Evolutionary conservation across 2,888 invertebrate species (phyloP).

Genomic region (Cosmia trapezina): DNA sequence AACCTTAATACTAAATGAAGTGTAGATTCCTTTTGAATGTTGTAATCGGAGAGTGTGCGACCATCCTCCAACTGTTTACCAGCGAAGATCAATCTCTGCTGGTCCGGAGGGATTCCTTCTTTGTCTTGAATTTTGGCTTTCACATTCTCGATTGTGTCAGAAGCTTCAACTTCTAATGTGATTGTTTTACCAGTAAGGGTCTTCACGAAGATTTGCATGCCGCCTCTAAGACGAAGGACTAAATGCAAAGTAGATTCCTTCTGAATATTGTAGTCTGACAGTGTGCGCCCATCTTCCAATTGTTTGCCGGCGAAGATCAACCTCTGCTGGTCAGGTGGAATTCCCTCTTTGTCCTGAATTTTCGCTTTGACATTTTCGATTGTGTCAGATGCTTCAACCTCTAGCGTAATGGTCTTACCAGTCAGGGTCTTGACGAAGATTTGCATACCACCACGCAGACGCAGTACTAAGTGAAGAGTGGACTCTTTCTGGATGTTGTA

Average conservation of each 20-base stretch:
- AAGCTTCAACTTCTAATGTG: neutral
- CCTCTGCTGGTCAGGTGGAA: neutral
- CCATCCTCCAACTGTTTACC: neutral
- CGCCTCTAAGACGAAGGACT: neutral
- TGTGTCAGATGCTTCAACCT: neutral
- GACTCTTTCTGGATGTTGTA: constrained; percentile 61
- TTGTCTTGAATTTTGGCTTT: neutral
- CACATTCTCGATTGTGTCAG: neutral
- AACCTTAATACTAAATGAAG: constrained; percentile 83
- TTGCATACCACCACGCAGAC: neutral
- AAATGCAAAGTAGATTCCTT: neutral
- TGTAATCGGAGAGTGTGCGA: neutral
- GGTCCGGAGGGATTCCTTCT: neutral
- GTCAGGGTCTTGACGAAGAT: neutral
- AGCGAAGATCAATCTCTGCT: neutral
- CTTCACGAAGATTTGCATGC: neutral
- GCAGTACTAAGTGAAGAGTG: constrained; percentile 84
- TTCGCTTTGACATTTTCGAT: neutral
- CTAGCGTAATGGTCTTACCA: neutral
- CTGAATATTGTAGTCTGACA: neutral
- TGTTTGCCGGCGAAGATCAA: constrained; percentile 10
- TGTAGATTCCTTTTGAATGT: constrained; percentile 63
- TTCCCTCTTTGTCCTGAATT: neutral
- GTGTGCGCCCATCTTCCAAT: neutral
- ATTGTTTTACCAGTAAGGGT: neutral